Conservation (phyloP, 2,888 invertebrate genomes). For the Acronicta leporina region DNA sequence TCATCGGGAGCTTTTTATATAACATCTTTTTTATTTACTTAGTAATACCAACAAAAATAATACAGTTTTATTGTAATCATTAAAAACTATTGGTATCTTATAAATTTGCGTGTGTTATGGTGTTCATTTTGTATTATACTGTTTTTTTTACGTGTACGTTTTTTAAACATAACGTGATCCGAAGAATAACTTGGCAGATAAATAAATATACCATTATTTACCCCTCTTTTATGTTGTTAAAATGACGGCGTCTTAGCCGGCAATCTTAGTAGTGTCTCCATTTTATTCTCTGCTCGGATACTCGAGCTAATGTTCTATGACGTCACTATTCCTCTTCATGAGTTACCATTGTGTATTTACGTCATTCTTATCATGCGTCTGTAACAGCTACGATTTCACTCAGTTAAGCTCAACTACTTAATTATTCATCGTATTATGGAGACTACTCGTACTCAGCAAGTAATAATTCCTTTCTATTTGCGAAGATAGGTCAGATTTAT, state of each 20-base stretch:
- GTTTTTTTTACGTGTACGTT: background rate
- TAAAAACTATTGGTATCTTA: background rate
- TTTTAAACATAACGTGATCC: conserved; percentile 11
- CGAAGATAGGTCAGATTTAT: conserved; percentile 30
- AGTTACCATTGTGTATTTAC: conserved; percentile 26
- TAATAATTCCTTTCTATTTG: conserved; percentile 11
- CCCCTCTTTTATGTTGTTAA: conserved; percentile 16
- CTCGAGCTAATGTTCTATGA: conserved; percentile 16
- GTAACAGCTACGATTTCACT: conserved; percentile 18
- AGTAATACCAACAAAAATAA: background rate
- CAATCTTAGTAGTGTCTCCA: conserved; percentile 16
- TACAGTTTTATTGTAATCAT: background rate
- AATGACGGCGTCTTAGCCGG: conserved; percentile 8
- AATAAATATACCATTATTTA: conserved; percentile 13
- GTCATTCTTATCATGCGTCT: conserved; percentile 22
- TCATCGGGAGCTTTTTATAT: conserved; percentile 6
- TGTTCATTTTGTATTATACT: no score
- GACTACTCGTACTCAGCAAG: conserved; percentile 16
- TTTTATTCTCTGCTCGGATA: conserved; percentile 30
- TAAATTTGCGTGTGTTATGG: background rate
- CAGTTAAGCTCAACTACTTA: conserved; percentile 22
- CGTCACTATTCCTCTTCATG: conserved; percentile 37
- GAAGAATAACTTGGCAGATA: background rate
- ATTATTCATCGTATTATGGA: conserved; percentile 38
- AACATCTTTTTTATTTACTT: conserved; percentile 5